Conservation (phyloP, 2,888 invertebrate species). For the Opisthograptis luteolata region DNA sequence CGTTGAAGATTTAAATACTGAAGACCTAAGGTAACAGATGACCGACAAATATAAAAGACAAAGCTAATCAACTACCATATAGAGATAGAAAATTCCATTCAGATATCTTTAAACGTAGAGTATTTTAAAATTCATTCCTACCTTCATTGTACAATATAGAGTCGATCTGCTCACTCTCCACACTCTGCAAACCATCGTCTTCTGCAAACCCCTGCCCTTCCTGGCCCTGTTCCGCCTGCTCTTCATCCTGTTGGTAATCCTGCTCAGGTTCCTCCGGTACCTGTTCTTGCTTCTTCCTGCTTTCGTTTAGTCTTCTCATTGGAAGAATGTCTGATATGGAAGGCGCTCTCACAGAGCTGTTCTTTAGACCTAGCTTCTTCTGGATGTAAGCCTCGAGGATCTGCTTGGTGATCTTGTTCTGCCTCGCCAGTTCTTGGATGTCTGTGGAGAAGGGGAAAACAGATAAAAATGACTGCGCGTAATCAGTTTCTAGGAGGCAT, state of each 20-base stretch:
- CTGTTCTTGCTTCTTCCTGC: conserved; percentile 39
- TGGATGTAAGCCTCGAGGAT: conserved; percentile 90
- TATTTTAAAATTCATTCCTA: no score
- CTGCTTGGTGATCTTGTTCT: conserved; percentile 91
- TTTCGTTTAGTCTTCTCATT: conserved; percentile 54
- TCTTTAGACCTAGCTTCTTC: conserved; percentile 86
- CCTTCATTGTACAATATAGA: conserved; percentile 76
- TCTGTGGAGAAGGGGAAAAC: conserved; percentile 78
- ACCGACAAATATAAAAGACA: no score
- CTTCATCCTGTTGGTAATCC: conserved; percentile 30
- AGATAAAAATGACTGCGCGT: conserved; percentile 81
- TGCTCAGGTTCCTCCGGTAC: conserved; percentile 35
- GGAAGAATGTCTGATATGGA: conserved; percentile 88
- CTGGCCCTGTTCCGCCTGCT: conserved; percentile 37
- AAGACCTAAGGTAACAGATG: no score
- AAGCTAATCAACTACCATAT: no score
- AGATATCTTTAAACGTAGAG: no score
- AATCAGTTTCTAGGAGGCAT: conserved; percentile 22
- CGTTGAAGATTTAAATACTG: no score
- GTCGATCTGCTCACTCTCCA: conserved; percentile 88
- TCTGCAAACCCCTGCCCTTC: conserved; percentile 57
- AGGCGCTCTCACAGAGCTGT: conserved; percentile 76
- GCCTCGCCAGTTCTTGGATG: conserved; percentile 86
- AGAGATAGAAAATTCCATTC: no score
- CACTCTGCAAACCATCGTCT: conserved; percentile 86